These are phyloP conservation scores for Schizothorax lantsangensis DNA, from an alignment of 2,797 vertebrate species.

Conservation along the genomic window DNA sequence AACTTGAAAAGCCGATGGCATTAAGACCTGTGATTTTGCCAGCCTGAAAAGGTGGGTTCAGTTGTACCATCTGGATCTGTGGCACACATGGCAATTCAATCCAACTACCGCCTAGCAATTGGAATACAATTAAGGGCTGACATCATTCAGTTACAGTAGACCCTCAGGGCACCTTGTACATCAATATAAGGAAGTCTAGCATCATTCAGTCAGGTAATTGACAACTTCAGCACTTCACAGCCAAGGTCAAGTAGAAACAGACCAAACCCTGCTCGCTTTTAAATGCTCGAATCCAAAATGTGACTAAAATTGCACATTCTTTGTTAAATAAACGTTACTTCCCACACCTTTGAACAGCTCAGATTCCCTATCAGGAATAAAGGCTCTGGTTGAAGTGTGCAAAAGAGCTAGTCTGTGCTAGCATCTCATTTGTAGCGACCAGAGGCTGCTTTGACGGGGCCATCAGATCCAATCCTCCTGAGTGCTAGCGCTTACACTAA, in stretches of 20 bases:
- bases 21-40: slow-evolving; percentile 82
- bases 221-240: slow-evolving; percentile 21
- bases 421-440: slow-evolving; percentile 53
- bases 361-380: slow-evolving; percentile 25
- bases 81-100: slow-evolving; percentile 58
- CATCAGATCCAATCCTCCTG: slow-evolving; percentile 73
- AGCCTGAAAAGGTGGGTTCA: slow-evolving; percentile 74
- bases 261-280: not conserved
- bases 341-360: slow-evolving; percentile 8
- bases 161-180: slow-evolving; percentile 34
- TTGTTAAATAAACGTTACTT: not conserved
- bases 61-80: slow-evolving; percentile 65
- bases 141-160: slow-evolving; percentile 42
- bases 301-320: not conserved
- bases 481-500: slow-evolving; percentile 62
- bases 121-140: slow-evolving; percentile 48
- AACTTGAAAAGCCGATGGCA: slow-evolving; percentile 88
- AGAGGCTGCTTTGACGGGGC: slow-evolving; percentile 67
- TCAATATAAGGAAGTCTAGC: slow-evolving; percentile 29
- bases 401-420: slow-evolving; percentile 40
- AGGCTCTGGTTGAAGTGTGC: slow-evolving; percentile 9
- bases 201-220: slow-evolving; percentile 31
- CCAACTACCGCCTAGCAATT: slow-evolving; percentile 32
- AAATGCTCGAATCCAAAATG: slow-evolving; percentile 29
- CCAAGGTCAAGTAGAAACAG: slow-evolving; percentile 14